Base-by-base conservation (phyloP, 2,888 invertebrate genomes). In the Elaeidobius kamerunicus region DNA sequence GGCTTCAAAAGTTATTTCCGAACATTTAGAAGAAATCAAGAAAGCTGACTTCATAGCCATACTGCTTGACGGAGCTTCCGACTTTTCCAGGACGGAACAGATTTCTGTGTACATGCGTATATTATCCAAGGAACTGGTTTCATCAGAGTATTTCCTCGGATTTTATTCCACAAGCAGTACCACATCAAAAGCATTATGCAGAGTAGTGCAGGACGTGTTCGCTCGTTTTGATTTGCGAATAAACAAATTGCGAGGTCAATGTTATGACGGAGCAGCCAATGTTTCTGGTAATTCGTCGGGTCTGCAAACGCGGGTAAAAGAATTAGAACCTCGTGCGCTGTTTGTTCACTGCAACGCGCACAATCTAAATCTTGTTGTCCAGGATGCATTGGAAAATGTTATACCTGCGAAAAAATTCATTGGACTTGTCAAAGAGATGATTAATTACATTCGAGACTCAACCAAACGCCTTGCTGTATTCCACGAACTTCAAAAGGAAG, bases 211-310 rank as follows among this genome's bases (percentile, higher is more conserved):
- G 18, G 38, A 3, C 3, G 11, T 38, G 2, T n/a, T 38, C 3
- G 7, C 18, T 7, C 38, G 12, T 9, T 18, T 38, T 18, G 5
- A 5, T 38, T 14, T 38, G 11, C 18, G 17, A 11, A 6, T 38
- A 2, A 7, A 2, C 2, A 38, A 38, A n/a, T 6, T 38, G 3
- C 2, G 38, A 18, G 38, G 38, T 11, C 38, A 38, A 38, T 17
- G 18, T 18, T 38, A 38, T 18, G 38, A 38, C 18, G 38, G 38
- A 5, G 38, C 16, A 17, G 16, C 38, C 16, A 38, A 38, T n/a
- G 18, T 17, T 3, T 18, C 7, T 5, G 38, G 38, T 2, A 38
- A n/a, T 18, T 6, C 11, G 2, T 11, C 6, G 7, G 38, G 18
- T 3, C 7, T 38, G 11, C 18, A 2, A 18, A 4, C 16, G 2